phyloP scores from a whole-genome alignment of 2,797 vertebrate genomes.

The Premnoplex brunnescens region DNA sequence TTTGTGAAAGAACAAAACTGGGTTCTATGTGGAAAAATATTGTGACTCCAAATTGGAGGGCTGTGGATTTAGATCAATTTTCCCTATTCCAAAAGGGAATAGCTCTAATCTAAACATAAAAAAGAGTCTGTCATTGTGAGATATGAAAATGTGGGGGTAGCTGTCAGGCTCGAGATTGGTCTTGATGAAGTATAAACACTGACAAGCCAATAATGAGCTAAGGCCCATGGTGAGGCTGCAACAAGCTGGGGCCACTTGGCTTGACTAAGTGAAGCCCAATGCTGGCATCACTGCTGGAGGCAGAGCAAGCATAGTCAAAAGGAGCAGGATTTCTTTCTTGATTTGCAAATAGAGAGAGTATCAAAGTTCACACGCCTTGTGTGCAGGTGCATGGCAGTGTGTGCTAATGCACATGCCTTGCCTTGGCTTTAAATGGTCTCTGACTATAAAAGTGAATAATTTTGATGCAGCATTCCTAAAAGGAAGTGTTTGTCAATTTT shows the following conservation, averaged over 20 bases:
- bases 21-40: neutral
- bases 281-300: neutral
- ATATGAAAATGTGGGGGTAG: neutral
- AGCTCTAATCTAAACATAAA: slow-evolving; percentile 5
- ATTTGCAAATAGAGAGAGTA: neutral
- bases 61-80: neutral
- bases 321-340: neutral
- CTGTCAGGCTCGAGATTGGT: neutral
- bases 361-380: neutral
- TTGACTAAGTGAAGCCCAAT: neutral
- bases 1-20: neutral
- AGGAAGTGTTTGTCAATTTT: slow-evolving; percentile 69
- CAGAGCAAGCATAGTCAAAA: neutral
- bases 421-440: slow-evolving; percentile 42
- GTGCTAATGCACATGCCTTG: slow-evolving; percentile 4
- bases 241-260: neutral
- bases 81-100: neutral
- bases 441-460: slow-evolving; percentile 58
- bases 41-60: neutral
- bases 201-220: neutral
- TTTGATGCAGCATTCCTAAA: slow-evolving; percentile 59
- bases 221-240: neutral
- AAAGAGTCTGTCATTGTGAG: neutral
- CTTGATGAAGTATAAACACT: neutral
- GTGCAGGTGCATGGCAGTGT: neutral